Percentiles rank a stretch among this genome's conserved stretches.
Conservation (phyloP, 2,888 invertebrate species). For the Dryococelus australis region DNA sequence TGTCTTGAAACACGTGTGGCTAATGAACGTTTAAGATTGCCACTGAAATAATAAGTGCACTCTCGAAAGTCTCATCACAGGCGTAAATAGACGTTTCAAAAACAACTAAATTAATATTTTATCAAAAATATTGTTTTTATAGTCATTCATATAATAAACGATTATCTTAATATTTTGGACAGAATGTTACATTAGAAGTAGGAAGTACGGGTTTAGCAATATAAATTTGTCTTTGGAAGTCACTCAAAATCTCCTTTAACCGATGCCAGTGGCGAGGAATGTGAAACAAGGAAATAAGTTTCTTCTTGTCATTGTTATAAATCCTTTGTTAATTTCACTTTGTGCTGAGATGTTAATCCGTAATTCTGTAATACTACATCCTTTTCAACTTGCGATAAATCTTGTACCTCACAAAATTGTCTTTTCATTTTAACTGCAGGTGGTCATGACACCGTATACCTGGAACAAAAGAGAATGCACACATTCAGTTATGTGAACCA, state of each 20-base stretch:
- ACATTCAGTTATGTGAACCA: neutral
- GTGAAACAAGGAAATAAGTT: slow-evolving; percentile 38
- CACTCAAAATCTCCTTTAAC: slow-evolving; percentile 34
- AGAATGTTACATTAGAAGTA: slow-evolving; percentile 24
- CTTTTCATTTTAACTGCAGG: neutral
- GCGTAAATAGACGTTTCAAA: neutral
- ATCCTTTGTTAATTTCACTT: slow-evolving; percentile 27
- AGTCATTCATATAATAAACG: neutral
- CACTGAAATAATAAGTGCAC: slow-evolving; percentile 18
- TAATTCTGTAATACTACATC: neutral
- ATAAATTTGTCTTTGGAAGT: neutral
- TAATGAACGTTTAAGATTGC: neutral
- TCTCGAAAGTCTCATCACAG: neutral
- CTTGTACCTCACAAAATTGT: neutral
- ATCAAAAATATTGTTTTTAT: neutral
- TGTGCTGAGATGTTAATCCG: neutral
- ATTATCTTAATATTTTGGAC: slow-evolving; percentile 20
- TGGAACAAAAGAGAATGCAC: neutral
- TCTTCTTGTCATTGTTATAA: slow-evolving; percentile 40
- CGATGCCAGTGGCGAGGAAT: slow-evolving; percentile 44
- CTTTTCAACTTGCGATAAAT: neutral
- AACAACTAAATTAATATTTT: neutral
- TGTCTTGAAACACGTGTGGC: neutral
- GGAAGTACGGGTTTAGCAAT: neutral
- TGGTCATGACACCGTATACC: neutral